Evolutionary conservation across 2,888 invertebrate species (phyloP), one percentile per base, ranked within the genome.

Genomic region (Bombyx huttoni): DNA sequence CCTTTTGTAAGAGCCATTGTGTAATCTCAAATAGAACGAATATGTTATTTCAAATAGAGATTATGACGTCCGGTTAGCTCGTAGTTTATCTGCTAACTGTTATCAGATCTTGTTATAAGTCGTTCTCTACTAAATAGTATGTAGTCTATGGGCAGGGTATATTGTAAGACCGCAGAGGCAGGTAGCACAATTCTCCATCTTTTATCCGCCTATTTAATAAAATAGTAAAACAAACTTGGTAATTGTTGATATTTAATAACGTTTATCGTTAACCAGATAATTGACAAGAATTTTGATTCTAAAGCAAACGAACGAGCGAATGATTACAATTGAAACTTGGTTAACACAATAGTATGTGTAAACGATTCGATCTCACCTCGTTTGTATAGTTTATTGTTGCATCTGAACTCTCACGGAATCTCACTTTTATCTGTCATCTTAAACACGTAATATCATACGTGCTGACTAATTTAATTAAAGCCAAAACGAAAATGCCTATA

Each of bases 1-100:
- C 75, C 72, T 68, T 69, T 61, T 65, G 78, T 60, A 63, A 72
- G 66, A 68, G 69, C 68, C 40, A 58, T 80, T 80, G 65, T 62
- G 68, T 65, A 78, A 80, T 61, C 58, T 57, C 60, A 61, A 63
- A 65, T 63, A 60, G 58, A 64, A 65, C 61, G 61, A 10, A 40
- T 40, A 7, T 40, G 40, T 40, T 40, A 40, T 40, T 40, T 40
- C 5, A 6, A 40, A 10, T 40, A 40, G 40, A 40, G 9, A 40
- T 8, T 24, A 24, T 24, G 24, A 24, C 24, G 24, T 24, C 5
- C 24, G 24, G 24, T 24, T 24, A 3, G 24, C 24, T 24, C 24
- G 24, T 5, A 24, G 24, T 24, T 24, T n/a, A n/a, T 24, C 24
- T 24, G 24, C 24, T 24, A 24, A 5, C 24, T 5, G 5, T 24